phyloP scores from a whole-genome alignment of 2,888 invertebrate species.

The Encarsia formosa region DNA sequence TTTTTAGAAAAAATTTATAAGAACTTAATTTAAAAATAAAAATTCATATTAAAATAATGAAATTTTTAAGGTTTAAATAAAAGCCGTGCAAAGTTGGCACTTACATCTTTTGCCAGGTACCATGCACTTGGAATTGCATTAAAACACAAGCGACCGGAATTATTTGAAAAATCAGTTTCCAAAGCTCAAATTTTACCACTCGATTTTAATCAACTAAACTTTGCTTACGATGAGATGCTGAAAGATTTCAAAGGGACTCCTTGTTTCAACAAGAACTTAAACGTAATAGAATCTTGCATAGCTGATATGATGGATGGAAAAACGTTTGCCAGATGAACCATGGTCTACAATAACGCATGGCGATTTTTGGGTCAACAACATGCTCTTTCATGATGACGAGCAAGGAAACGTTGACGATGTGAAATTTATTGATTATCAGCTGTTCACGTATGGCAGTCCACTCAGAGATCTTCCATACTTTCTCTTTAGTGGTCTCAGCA shows the following conservation, averaged over 20 bases:
- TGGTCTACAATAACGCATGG: conserved; percentile 57
- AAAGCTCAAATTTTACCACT: conserved; percentile 40
- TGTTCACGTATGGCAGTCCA: conserved; percentile 54
- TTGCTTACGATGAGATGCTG: conserved; percentile 29
- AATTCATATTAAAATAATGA: no score
- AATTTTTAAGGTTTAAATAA: no score
- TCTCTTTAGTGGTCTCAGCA: conserved; percentile 54
- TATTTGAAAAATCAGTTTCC: conserved; percentile 40
- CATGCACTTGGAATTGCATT: conserved; percentile 61
- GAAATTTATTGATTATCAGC: conserved; percentile 61
- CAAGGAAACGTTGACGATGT: conserved; percentile 48
- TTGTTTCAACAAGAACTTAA: neutral
- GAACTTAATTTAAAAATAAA: no score
- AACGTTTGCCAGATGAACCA: conserved; percentile 38
- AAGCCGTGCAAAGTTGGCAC: no score
- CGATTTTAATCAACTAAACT: conserved; percentile 31
- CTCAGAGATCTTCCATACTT: conserved; percentile 58
- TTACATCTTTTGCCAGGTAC: conserved; percentile 56
- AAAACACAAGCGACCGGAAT: conserved; percentile 45
- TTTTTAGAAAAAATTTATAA: no score
- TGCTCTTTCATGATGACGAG: conserved; percentile 54
- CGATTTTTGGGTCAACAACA: conserved; percentile 62
- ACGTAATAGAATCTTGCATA: conserved; percentile 12
- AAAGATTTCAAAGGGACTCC: conserved; percentile 30
- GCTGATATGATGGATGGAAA: conserved; percentile 6